These are phyloP conservation scores for Odontomachus brunneus DNA, from an alignment of 1,140 invertebrate species.

Conservation along the genomic window DNA sequence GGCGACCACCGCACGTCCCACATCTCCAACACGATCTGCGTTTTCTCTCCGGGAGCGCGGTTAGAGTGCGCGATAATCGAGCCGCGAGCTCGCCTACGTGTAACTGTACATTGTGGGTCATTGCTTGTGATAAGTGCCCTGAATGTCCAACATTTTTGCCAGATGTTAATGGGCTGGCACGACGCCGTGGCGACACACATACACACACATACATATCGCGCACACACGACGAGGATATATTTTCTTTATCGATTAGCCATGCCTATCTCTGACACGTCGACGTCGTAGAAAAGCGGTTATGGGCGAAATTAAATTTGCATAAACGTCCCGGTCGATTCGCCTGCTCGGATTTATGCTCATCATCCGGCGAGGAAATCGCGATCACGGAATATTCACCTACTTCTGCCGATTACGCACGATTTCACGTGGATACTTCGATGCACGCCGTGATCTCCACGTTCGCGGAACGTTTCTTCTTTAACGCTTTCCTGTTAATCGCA, in stretches of 20 bases:
- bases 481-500: slow-evolving; percentile 20
- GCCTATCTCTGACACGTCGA: slow-evolving; percentile 41
- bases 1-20: slow-evolving; percentile 42
- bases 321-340: slow-evolving; percentile 27
- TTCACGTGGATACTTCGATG: slow-evolving; percentile 21
- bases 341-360: slow-evolving; percentile 33
- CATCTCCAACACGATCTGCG: slow-evolving; percentile 57
- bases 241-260: slow-evolving; percentile 51
- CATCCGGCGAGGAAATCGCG: slow-evolving; percentile 42
- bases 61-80: slow-evolving; percentile 49
- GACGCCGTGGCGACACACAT: not conserved
- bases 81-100: slow-evolving; percentile 55
- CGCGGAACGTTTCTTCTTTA: slow-evolving; percentile 7
- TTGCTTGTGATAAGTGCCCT: slow-evolving; percentile 61
- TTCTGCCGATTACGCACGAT: slow-evolving; percentile 29
- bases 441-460: not conserved
- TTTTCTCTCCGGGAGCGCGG: slow-evolving; percentile 47
- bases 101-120: slow-evolving; percentile 61
- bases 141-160: slow-evolving; percentile 56
- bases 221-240: not conserved
- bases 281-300: slow-evolving; percentile 40
- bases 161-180: slow-evolving; percentile 44
- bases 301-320: slow-evolving; percentile 55
- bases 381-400: slow-evolving; percentile 35
- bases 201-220: not conserved